Evolutionary conservation across 2,797 vertebrate genomes (phyloP), one percentile per base, ranked within the genome.

Genomic region (Scomberomorus guttatus): DNA sequence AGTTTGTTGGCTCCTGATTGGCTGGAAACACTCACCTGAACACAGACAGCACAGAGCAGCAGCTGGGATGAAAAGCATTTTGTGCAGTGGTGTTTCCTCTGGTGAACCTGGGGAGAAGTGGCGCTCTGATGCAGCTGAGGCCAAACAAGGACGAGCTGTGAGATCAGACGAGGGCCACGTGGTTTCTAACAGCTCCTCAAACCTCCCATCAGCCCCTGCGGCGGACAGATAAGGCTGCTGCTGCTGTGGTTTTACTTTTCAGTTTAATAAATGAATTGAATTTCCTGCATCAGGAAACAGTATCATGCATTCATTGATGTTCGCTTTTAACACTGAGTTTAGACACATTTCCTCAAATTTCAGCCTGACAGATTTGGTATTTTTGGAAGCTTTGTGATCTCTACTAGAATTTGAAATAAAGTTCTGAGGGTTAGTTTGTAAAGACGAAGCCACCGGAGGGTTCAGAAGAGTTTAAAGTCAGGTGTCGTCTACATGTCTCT

Each of bases 21-120:
- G 76, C 76, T 84, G 83, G 50, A 84, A 83, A 89, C 75, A 79
- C 80, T 89, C 81, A 88, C 84, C 84, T 77, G 66, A 81, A 71
- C 75, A 50, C 76, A 83, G 71, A 20, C 60, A 75, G 66, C 73
- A 71, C 42, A 65, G 67, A 60, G 78, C 76, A 80, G 79, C 83
- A 71, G 64, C 82, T 37, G 82, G 76, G 75, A 87, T 76, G 73
- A 83, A 55, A 75, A 72, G 75, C 84, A 88, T 88, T n/a, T 24
- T 82, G 79, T 64, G 50, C 62, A 48, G 72, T 15, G 78, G 6
- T 69, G 79, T 73, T 63, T 82, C 81, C 67, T 86, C 81, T 79
- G 67, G 56, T 44, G 54, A 58, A 71, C 20, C 39, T 61, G 70
- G 50, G 54, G 44, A 65, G 64, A 69, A 73, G 75, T 69, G 75